Conservation (phyloP, 2,888 invertebrate genomes). For the Watsonalla binaria region DNA sequence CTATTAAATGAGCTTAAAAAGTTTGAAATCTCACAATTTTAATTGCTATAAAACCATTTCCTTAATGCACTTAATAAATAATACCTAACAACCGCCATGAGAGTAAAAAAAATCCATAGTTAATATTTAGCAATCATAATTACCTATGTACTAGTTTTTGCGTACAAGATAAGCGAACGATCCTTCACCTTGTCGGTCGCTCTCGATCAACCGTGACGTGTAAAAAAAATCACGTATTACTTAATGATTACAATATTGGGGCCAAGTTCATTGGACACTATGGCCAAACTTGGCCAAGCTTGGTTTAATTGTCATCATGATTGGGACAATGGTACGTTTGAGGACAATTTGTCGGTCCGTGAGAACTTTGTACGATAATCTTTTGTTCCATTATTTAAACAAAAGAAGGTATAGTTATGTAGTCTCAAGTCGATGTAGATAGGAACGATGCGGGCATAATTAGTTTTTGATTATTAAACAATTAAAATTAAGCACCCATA, state of each 20-base stretch:
- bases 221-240: slow-evolving; percentile 33
- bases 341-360: not conserved
- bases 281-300: slow-evolving; percentile 4
- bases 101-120: not conserved
- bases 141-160: not conserved
- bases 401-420: not conserved
- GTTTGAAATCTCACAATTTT: too few species aligned
- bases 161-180: slow-evolving; percentile 9
- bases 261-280: slow-evolving; percentile 41
- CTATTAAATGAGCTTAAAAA: too few species aligned
- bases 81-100: too few species aligned
- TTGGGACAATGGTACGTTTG: slow-evolving; percentile 1
- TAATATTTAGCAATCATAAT: not conserved
- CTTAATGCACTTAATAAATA: too few species aligned
- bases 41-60: too few species aligned
- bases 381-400: not conserved
- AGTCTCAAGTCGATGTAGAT: not conserved
- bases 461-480: not conserved
- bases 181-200: slow-evolving; percentile 41
- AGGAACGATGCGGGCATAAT: not conserved
- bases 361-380: not conserved
- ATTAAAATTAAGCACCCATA: too few species aligned
- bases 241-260: slow-evolving; percentile 32
- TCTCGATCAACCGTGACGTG: slow-evolving; percentile 32
- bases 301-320: slow-evolving; percentile 1